A percentile compares a stretch with the other conserved stretches of the same genome.
phyloP scores from a whole-genome alignment of 2,888 invertebrate genomes.

The Ernsta delagoae region DNA sequence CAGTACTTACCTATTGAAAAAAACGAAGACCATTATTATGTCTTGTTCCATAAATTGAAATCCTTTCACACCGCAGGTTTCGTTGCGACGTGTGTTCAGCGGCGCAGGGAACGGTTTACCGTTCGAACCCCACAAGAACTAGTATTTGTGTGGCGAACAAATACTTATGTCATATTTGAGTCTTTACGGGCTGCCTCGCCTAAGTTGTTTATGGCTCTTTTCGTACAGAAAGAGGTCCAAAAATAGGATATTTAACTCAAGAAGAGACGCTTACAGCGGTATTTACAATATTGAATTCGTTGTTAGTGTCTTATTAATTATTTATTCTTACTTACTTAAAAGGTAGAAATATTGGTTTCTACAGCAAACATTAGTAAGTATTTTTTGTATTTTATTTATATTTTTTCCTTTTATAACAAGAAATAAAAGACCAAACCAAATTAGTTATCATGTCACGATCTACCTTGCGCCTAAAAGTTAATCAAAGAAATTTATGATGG shows the following conservation, averaged over 20 bases:
- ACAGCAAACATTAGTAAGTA: too few species aligned
- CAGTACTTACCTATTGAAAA: neutral
- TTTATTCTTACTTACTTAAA: neutral
- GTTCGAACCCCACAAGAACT: constrained; percentile 38
- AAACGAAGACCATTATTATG: constrained; percentile 7
- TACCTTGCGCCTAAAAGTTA: constrained; percentile 63
- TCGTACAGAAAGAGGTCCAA: constrained; percentile 26
- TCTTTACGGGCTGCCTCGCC: constrained; percentile 36
- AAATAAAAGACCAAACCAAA: too few species aligned
- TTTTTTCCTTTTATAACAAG: too few species aligned
- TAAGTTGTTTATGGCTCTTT: constrained; percentile 37
- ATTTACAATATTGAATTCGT: constrained; percentile 1
- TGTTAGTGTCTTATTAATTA: constrained; percentile 3
- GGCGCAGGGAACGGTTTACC: constrained; percentile 35
- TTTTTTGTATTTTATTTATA: too few species aligned
- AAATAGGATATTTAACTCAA: constrained; percentile 33
- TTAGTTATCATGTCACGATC: constrained; percentile 55
- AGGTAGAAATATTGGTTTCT: too few species aligned
- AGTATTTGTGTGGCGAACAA: constrained; percentile 38
- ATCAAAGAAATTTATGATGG: constrained; percentile 65
- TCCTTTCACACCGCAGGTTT: constrained; percentile 29
- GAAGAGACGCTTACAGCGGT: constrained; percentile 6
- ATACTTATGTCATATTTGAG: constrained; percentile 37
- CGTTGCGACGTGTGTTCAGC: constrained; percentile 29
- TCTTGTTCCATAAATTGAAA: constrained; percentile 26